Base-by-base conservation (phyloP, 2,888 invertebrate species). In the Abscondita cerata region DNA sequence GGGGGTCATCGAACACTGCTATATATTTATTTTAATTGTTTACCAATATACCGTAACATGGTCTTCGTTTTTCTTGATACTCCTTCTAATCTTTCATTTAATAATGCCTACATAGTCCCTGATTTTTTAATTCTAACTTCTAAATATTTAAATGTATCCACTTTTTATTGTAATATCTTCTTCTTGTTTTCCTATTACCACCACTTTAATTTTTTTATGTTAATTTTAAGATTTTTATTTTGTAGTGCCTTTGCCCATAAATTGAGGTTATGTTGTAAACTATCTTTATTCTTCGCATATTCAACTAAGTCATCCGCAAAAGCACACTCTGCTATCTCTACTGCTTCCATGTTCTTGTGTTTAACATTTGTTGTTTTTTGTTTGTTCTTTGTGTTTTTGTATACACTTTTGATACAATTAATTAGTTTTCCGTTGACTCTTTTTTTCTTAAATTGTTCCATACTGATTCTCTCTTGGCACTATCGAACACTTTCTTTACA, bases 161-260 rank as follows among this genome's bases (percentile, higher is more conserved):
- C 31, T 31, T 31, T 31, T 5, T 31, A 31, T 31, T 31, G 31
- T 31, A 6, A 31, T 31, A 6, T 31, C 31, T 31, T 31, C 31
- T 9, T 31, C 31, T 31, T 31, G 6, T 31, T 31, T 31, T 31
- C 31, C 31, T 31, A 31, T 31, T 6, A 31, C 6, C 31, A 31
- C 9, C 31, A 31, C 31, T 31, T 31, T 31, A 4, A 9, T 31
- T 31, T 31, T 31, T 31, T 9, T 31, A 9, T 6, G 9, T 31
- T 31, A 4, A 41, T 44, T 44, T 16, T 48, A 25, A 48, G 18
- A 12, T 18, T 20, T 20, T 13, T 18, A n/a, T 20, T 13, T 5
- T 15, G 3, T 51, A 51, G 18, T 19, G 51, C 34, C n/a, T 51
- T 51, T 20, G 12, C n/a, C 51, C 51, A 34, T 51, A 51, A 33